These are phyloP conservation scores for Oceanodroma tethys DNA, from an alignment of 2,113 vertebrate species.

Conservation along the genomic window DNA sequence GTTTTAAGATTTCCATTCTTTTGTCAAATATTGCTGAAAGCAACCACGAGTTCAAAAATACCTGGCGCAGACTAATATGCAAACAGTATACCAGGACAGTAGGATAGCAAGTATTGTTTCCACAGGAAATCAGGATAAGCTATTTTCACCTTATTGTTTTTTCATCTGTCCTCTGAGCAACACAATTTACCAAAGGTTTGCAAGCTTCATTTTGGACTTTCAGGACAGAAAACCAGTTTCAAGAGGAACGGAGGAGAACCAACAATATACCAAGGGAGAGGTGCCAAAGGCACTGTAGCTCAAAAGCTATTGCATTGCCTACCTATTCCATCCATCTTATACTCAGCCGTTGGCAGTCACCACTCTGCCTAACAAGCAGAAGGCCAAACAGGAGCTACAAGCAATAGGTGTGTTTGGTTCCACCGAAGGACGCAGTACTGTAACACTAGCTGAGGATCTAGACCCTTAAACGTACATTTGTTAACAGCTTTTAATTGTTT, in stretches of 20 bases:
- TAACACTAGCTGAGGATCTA: neutral
- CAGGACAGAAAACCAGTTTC: neutral
- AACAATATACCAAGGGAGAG: neutral
- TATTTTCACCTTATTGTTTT: neutral
- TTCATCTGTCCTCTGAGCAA: neutral
- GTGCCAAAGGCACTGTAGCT: neutral
- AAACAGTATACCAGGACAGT: neutral
- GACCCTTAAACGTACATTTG: neutral
- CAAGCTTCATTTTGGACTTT: neutral
- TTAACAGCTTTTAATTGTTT: neutral
- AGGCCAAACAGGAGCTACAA: neutral
- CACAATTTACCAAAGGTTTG: neutral
- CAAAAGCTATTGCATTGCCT: neutral
- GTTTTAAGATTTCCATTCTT: neutral
- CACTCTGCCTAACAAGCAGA: neutral
- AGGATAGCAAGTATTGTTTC: neutral
- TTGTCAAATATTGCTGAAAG: neutral
- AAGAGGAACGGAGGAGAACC: neutral
- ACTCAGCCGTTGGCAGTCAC: neutral
- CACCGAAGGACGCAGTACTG: neutral
- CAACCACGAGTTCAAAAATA: neutral
- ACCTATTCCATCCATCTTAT: neutral
- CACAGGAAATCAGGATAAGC: neutral
- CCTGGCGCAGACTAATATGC: neutral
- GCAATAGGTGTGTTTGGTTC: neutral